Percentiles rank a stretch among this genome's conserved stretches.
These are phyloP conservation scores for Chrysocyon brachyurus DNA, from an alignment of 2,797 vertebrate genomes.

Conservation along the genomic window DNA sequence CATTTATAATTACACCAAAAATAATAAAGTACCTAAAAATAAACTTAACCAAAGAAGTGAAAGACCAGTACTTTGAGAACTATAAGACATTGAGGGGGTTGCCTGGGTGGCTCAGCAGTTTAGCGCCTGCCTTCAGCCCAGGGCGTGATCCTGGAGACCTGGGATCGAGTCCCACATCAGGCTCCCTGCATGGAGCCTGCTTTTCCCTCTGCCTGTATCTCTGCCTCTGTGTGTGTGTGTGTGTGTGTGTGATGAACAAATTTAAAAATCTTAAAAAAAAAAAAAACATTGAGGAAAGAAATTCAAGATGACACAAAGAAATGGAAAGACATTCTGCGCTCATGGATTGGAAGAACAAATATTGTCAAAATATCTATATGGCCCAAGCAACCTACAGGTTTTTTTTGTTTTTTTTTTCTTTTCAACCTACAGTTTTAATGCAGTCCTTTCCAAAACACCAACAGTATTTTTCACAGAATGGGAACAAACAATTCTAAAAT, in stretches of 20 bases:
- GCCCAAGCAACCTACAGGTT: background rate
- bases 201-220: too few relatives aligned
- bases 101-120: too few relatives aligned
- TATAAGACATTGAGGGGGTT: background rate
- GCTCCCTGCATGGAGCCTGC: too few relatives aligned
- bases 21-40: background rate
- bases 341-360: background rate
- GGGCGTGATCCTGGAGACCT: too few relatives aligned
- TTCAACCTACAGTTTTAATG: background rate
- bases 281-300: background rate
- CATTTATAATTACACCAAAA: background rate
- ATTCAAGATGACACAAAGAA: background rate
- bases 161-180: too few relatives aligned
- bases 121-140: too few relatives aligned
- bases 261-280: too few relatives aligned
- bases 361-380: background rate
- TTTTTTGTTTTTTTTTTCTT: too few relatives aligned
- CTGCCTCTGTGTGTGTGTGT: too few relatives aligned
- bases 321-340: background rate
- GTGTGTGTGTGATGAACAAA: too few relatives aligned
- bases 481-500: background rate
- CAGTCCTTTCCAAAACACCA: background rate
- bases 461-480: background rate
- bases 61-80: background rate
- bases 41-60: background rate